Percentiles rank a stretch among this genome's conserved stretches.
Evolutionary conservation across 2,797 vertebrate genomes (phyloP).

Genomic region (Eremophila alpestris): DNA sequence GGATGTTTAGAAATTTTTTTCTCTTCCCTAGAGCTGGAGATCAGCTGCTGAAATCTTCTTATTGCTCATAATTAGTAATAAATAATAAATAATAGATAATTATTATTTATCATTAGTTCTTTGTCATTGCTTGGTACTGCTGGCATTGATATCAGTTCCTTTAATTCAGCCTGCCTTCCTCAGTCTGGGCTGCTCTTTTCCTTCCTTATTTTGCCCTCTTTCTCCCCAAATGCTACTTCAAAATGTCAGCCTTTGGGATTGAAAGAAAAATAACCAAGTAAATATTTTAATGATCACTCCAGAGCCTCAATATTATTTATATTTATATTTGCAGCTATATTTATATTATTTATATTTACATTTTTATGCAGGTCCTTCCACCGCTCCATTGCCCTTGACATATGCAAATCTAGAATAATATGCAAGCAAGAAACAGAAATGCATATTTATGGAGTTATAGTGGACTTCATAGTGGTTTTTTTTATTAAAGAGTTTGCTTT

Average conservation of each 20-base stretch:
- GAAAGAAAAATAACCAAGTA: background rate
- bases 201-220: background rate
- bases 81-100: background rate
- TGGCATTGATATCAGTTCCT: background rate
- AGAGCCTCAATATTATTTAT: background rate
- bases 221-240: background rate
- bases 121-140: background rate
- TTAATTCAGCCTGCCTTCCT: background rate
- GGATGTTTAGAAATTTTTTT: background rate
- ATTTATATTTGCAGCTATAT: too few relatives aligned
- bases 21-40: background rate
- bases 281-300: background rate
- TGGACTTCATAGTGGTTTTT: background rate
- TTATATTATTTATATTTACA: too few relatives aligned
- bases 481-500: background rate
- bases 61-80: background rate
- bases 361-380: background rate
- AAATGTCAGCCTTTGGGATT: background rate
- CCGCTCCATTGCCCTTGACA: rapidly evolving
- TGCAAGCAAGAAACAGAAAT: background rate
- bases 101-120: background rate
- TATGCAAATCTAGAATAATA: background rate
- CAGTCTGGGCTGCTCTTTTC: background rate
- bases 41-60: background rate
- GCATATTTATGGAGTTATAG: background rate